Conservation (phyloP, 2,113 vertebrate genomes). For the Oryzias celebensis region DNA sequence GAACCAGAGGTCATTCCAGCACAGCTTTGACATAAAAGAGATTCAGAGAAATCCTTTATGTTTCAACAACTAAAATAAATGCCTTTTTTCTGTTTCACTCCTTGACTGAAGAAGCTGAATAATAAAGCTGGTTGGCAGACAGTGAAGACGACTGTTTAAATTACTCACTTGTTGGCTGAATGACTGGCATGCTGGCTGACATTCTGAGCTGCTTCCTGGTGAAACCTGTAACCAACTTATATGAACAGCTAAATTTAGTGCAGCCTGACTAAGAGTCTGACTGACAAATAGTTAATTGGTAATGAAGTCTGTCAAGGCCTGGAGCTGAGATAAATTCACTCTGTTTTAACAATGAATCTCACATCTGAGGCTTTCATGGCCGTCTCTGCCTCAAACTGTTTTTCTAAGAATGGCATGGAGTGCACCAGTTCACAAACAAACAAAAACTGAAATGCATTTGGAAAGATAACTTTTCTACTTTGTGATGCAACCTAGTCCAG, state of each 20-base stretch:
- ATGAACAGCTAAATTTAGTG: neutral
- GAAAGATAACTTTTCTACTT: too few species aligned
- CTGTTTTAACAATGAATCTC: too few species aligned
- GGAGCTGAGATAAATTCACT: constrained; percentile 8
- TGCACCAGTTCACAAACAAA: too few species aligned
- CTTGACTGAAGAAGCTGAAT: constrained; percentile 1
- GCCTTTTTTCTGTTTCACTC: neutral
- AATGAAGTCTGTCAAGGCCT: constrained; percentile 3
- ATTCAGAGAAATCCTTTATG: neutral
- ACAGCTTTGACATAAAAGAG: too few species aligned
- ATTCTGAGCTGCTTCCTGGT: constrained; percentile 14
- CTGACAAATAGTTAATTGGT: constrained; percentile 14
- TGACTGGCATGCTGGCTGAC: constrained; percentile 15
- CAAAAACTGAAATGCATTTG: too few species aligned
- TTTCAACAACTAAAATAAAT: neutral
- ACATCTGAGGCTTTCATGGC: too few species aligned
- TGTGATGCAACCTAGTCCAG: too few species aligned
- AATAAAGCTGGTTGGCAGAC: constrained; percentile 2
- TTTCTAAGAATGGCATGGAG: too few species aligned
- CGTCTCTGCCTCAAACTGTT: too few species aligned
- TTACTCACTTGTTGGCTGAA: constrained; percentile 1
- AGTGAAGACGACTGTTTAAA: constrained; percentile 11
- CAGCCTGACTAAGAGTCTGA: neutral
- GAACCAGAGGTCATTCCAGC: too few species aligned
- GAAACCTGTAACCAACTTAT: constrained; percentile 3